Percentiles rank a stretch among this genome's conserved stretches.
Conservation (phyloP, 2,888 invertebrate species). For the Tridacna gigas region DNA sequence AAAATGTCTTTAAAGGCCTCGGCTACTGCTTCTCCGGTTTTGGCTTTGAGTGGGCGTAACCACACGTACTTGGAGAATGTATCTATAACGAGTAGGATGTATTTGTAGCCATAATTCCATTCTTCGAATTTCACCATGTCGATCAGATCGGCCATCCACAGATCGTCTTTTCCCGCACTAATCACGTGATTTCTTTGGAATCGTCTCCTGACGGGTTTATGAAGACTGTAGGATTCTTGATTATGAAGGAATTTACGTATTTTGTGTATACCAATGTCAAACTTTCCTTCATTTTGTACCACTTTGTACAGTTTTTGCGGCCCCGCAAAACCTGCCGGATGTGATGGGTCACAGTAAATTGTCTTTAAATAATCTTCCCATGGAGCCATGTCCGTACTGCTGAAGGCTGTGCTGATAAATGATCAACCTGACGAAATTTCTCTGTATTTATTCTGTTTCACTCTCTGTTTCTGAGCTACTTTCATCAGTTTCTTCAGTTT, state of each 20-base stretch:
- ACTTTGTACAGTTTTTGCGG: constrained; percentile 61
- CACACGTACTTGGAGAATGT: constrained; percentile 62
- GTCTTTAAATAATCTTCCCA: constrained; percentile 62
- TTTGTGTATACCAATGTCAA: constrained; percentile 60
- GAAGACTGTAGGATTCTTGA: constrained; percentile 62
- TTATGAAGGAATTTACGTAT: constrained; percentile 63
- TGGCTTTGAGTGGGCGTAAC: constrained; percentile 51
- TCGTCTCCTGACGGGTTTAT: constrained; percentile 46
- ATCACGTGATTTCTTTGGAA: constrained; percentile 53
- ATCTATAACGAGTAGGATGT: constrained; percentile 54
- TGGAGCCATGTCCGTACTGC: constrained; percentile 24
- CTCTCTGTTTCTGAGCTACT: no score
- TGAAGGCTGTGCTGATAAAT: neutral
- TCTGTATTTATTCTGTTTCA: constrained; percentile 16
- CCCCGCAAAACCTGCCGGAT: constrained; percentile 54
- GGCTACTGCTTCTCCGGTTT: constrained; percentile 49
- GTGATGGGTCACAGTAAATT: constrained; percentile 50
- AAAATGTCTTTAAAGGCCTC: constrained; percentile 55
- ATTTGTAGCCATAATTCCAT: constrained; percentile 47
- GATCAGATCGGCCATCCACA: constrained; percentile 58
- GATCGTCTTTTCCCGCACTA: constrained; percentile 59
- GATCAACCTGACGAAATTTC: neutral
- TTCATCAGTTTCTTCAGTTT: no score
- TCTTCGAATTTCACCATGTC: constrained; percentile 59
- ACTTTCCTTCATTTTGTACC: constrained; percentile 61